phyloP scores from a whole-genome alignment of 2,888 invertebrate genomes.

The Volucella bombylans region DNA sequence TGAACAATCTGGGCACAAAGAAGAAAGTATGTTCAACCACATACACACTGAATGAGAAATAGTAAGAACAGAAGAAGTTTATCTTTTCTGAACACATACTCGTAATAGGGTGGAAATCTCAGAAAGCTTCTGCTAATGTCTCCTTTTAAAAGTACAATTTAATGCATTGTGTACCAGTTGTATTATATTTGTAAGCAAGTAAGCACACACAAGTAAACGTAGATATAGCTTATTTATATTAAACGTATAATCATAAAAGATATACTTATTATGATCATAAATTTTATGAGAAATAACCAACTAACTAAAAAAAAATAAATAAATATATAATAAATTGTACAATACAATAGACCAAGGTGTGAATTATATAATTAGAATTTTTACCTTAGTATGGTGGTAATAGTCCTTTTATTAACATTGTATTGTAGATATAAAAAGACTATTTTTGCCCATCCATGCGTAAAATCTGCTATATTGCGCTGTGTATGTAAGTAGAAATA shows the following conservation, averaged over 20 bases:
- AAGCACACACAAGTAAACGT: conserved; percentile 42
- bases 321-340: too few relatives aligned
- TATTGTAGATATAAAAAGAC: conserved; percentile 26
- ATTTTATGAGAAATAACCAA: background rate
- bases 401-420: too few relatives aligned
- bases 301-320: too few relatives aligned
- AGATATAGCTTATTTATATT: conserved; percentile 55
- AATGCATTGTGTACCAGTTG: conserved; percentile 11
- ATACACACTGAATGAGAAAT: conserved; percentile 24
- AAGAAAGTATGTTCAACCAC: conserved; percentile 23
- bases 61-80: conserved; percentile 20
- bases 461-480: conserved; percentile 49
- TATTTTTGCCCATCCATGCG: conserved; percentile 58
- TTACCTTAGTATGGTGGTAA: too few relatives aligned
- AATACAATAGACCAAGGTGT: too few relatives aligned
- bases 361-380: too few relatives aligned
- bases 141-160: conserved; percentile 64
- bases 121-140: conserved; percentile 74
- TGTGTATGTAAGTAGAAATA: conserved; percentile 29
- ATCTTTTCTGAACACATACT: conserved; percentile 72
- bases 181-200: conserved; percentile 17
- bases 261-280: conserved; percentile 53
- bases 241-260: conserved; percentile 15
- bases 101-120: conserved; percentile 69
- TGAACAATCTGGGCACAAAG: conserved; percentile 13